A percentile compares a stretch with the other conserved stretches of the same genome.
Evolutionary conservation across 2,797 vertebrate species (phyloP).

Genomic region (Pangasius mekongensis): DNA sequence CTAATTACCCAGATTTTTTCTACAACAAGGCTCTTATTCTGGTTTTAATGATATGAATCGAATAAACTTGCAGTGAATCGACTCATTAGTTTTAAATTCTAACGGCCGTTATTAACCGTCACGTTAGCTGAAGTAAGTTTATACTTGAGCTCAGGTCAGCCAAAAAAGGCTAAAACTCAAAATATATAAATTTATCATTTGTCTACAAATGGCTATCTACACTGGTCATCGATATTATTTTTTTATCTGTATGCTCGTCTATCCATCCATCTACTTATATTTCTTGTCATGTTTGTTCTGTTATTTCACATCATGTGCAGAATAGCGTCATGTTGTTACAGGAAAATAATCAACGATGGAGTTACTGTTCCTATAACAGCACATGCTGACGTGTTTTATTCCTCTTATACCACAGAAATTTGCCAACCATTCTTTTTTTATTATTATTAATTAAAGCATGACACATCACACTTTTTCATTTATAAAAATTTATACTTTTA

Average conservation of each 20-base stretch:
- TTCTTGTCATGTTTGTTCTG: not conserved
- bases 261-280: not conserved
- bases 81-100: not conserved
- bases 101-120: not conserved
- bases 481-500: not conserved
- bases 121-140: not conserved
- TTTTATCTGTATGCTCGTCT: not conserved
- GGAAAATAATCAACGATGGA: too few relatives aligned
- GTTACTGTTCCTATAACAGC: too few relatives aligned
- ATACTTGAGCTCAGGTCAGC: not conserved
- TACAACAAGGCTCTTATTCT: not conserved
- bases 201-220: not conserved
- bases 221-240: too few relatives aligned
- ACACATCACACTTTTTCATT: not conserved
- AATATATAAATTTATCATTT: not conserved
- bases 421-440: too few relatives aligned
- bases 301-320: too few relatives aligned
- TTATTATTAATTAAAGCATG: not conserved
- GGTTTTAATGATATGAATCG: not conserved
- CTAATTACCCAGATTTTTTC: not conserved
- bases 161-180: not conserved
- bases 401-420: too few relatives aligned
- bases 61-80: not conserved
- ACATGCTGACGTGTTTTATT: too few relatives aligned
- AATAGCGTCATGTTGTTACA: not conserved